A percentile compares a stretch with the other conserved stretches of the same genome.
phyloP scores from a whole-genome alignment of 2,113 vertebrate species.

The Platysternon megacephalum region DNA sequence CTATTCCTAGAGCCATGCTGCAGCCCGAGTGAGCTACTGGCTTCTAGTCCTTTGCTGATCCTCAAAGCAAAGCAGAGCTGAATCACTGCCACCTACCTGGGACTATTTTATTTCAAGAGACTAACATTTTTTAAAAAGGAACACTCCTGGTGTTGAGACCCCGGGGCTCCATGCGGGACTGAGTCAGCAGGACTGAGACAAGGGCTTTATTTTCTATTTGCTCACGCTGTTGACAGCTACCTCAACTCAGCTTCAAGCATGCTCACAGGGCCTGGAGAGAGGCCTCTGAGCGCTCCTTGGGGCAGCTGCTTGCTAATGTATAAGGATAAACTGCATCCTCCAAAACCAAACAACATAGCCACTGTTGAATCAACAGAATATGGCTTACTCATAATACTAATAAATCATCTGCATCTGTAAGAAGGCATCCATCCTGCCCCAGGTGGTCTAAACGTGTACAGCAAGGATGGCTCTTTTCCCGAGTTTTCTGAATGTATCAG shows the following conservation, averaged over 20 bases:
- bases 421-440: not conserved
- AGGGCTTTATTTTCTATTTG: not conserved
- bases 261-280: rapidly evolving
- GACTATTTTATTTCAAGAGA: not conserved
- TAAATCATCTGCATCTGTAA: not conserved
- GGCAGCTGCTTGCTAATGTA: not conserved
- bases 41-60: not conserved
- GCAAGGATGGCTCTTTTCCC: not conserved
- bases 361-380: not conserved
- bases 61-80: not conserved
- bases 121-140: not conserved
- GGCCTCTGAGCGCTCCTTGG: too few species aligned
- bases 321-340: not conserved
- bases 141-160: not conserved
- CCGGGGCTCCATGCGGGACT: rapidly evolving
- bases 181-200: rapidly evolving
- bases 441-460: not conserved
- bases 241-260: not conserved
- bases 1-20: not conserved
- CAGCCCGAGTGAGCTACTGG: too few species aligned
- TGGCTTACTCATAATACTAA: not conserved
- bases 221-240: rapidly evolving
- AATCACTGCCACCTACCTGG: not conserved
- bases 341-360: not conserved
- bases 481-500: not conserved